Evolutionary conservation across 2,113 vertebrate species (phyloP), one percentile per base, ranked within the genome.

Genomic region (Sylvilagus bachmani): DNA sequence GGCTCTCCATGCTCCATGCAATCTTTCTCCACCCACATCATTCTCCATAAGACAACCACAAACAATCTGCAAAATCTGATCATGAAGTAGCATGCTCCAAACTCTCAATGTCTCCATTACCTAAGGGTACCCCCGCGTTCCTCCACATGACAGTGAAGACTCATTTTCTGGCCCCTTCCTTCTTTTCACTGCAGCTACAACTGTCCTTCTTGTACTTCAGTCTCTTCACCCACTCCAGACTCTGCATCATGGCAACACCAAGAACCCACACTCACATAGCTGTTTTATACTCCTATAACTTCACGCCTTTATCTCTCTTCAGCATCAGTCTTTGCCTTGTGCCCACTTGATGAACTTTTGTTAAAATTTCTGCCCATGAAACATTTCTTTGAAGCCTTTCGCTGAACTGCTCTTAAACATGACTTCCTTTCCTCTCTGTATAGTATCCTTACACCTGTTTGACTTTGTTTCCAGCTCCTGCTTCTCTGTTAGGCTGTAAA

Each of bases 281-380:
- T 73, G 4, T 22, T 78, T 67, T 19, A 33, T 9, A 51, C 49
- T 82, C 77, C 73, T 69, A 11, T 64, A 33, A 89, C 33, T 71
- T 86, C 55, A 95, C 53, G 86, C 6, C 13, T 89, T 86, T 71
- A 58, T 78, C 58, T 90, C 82, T 95, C 75, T 79, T 89, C 51
- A 44, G 44, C 4, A 1, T 77, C 64, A 79, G 10, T 25, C 78
- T 94, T 89, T 38, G 58, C 36, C 58, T 89, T 6, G 3, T 6
- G 27, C 71, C 78, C 19, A 55, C 10, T n/a, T 83, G 21, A 66
- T 27, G 55, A 96, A 86, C 22, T 89, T 94, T 81, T 70, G 64
- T 80, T 85, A 82, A 80, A 92, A 94, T 69, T 90, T 95, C 62
- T 94, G 62, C 4, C 66, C 53, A 81, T 69, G n/a, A 93, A 88